phyloP scores from a whole-genome alignment of 2,113 vertebrate genomes.

The Tragulus kanchil region DNA sequence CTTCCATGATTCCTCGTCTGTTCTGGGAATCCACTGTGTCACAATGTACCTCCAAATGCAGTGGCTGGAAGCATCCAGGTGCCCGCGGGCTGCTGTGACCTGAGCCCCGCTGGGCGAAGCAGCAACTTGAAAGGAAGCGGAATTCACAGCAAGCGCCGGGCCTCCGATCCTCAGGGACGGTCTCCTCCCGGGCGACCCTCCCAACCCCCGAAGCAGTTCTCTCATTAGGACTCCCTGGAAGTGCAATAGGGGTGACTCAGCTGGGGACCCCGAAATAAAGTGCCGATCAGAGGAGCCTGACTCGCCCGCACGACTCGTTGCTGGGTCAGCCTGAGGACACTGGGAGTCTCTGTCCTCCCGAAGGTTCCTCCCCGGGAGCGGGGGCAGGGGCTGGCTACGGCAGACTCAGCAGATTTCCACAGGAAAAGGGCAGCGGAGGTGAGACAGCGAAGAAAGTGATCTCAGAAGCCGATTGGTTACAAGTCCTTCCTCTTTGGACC shows the following conservation, averaged over 20 bases:
- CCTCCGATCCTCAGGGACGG: slow-evolving; percentile 2
- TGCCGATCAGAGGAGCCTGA: not conserved
- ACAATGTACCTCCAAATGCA: not conserved
- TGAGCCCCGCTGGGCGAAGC: too few species aligned
- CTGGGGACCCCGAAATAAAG: not conserved
- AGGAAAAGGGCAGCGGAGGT: accelerated
- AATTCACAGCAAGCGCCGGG: not conserved
- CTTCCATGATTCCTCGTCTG: not conserved
- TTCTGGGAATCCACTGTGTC: not conserved
- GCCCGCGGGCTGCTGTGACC: too few species aligned
- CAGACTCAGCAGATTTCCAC: not conserved
- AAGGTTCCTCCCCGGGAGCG: not conserved
- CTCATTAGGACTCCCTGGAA: not conserved
- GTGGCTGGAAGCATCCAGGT: not conserved
- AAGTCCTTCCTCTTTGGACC: not conserved
- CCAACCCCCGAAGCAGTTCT: not conserved
- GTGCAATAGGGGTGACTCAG: not conserved
- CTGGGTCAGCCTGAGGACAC: not conserved
- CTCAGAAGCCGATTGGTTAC: too few species aligned
- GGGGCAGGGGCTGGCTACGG: not conserved
- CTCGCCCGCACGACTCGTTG: not conserved
- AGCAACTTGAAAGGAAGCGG: too few species aligned
- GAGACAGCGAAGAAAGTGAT: not conserved
- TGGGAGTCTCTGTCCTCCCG: not conserved
- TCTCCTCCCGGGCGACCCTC: not conserved